A percentile compares a stretch with the other conserved stretches of the same genome.
phyloP scores from a whole-genome alignment of 2,888 invertebrate species.

The Napeogenes sylphis region DNA sequence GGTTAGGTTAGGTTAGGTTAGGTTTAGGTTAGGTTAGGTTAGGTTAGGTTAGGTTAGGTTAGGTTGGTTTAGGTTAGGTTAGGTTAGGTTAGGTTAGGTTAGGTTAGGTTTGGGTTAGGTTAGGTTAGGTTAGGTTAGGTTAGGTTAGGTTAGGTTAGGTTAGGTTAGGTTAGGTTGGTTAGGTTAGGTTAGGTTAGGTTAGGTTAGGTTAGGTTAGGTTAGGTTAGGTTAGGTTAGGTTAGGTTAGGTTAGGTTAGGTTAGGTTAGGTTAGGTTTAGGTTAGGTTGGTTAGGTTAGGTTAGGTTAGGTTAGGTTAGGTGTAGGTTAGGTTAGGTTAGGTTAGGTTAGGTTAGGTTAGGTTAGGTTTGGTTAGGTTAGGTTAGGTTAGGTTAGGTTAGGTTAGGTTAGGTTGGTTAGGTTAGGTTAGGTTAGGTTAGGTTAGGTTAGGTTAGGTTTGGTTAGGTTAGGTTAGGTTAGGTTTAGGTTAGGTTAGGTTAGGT shows the following conservation, averaged over 20 bases:
- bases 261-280: too few species aligned
- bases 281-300: too few species aligned
- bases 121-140: slow-evolving; percentile 29
- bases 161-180: slow-evolving; percentile 19
- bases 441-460: slow-evolving; percentile 11
- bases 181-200: slow-evolving; percentile 11
- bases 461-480: slow-evolving; percentile 10
- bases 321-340: too few species aligned
- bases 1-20: slow-evolving; percentile 28
- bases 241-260: slow-evolving; percentile 15
- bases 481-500: slow-evolving; percentile 11
- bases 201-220: slow-evolving; percentile 11
- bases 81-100: too few species aligned
- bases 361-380: slow-evolving; percentile 13
- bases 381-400: slow-evolving; percentile 13
- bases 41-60: too few species aligned
- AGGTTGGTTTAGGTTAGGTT: too few species aligned
- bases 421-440: slow-evolving; percentile 12
- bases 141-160: slow-evolving; percentile 28
- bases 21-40: slow-evolving; percentile 31
- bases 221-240: slow-evolving; percentile 15
- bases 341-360: too few species aligned
- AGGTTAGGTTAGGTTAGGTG: too few species aligned
- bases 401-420: slow-evolving; percentile 16
- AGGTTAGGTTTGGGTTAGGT: slow-evolving; percentile 25